Conservation (phyloP, 2,113 vertebrate genomes). For the Heteronetta atricapilla region DNA sequence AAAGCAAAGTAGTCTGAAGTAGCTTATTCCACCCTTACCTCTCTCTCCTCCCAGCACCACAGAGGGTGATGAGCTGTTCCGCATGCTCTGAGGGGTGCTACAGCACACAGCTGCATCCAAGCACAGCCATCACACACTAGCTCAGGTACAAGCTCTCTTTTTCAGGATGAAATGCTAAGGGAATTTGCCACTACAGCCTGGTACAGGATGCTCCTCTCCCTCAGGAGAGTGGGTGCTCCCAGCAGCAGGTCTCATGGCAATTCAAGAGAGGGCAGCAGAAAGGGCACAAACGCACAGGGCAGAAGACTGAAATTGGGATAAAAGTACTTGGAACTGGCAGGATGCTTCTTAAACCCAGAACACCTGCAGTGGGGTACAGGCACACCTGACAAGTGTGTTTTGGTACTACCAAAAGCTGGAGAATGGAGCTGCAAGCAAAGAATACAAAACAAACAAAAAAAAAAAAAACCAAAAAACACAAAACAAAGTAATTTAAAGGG, state of each 20-base stretch:
- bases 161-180: fast-evolving
- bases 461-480: background rate
- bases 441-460: background rate
- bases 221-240: background rate
- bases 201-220: background rate
- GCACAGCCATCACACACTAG: background rate
- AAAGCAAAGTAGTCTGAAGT: background rate
- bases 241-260: fast-evolving
- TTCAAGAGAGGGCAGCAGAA: fast-evolving
- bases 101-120: background rate
- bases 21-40: background rate
- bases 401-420: background rate
- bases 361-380: background rate
- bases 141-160: background rate
- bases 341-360: background rate
- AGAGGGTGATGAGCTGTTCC: no score
- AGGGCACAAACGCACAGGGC: background rate
- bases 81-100: background rate
- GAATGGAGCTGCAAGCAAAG: background rate
- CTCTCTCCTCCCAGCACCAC: background rate
- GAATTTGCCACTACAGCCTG: background rate
- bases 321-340: background rate
- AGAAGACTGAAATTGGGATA: background rate
- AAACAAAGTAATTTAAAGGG: background rate
- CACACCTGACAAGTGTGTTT: background rate